Percentiles rank a stretch among this genome's conserved stretches.
Conservation (phyloP, 2,797 vertebrate species). For the Cyclopterus lumpus region DNA sequence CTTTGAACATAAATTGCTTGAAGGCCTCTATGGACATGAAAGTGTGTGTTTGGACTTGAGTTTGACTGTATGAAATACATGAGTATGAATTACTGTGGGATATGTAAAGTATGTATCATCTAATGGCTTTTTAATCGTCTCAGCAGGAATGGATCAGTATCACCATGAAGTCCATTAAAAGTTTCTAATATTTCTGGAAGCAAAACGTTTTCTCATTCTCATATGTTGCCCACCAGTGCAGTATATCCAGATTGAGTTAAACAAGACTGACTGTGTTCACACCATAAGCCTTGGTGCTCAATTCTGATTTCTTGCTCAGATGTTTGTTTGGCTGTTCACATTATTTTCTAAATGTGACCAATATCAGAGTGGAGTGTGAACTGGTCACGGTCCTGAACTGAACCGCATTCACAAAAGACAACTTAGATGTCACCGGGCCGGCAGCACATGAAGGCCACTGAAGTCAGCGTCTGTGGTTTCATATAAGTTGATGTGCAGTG, state of each 20-base stretch:
- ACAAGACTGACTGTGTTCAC: neutral
- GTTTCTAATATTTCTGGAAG: neutral
- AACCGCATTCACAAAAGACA: neutral
- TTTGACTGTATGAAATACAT: neutral
- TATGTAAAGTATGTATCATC: conserved; percentile 10
- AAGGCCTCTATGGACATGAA: conserved; percentile 4
- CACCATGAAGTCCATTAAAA: neutral
- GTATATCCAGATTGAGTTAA: neutral
- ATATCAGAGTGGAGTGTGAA: neutral
- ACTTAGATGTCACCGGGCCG: too few species aligned
- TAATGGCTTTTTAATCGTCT: conserved; percentile 39
- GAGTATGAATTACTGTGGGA: neutral
- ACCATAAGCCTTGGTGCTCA: neutral
- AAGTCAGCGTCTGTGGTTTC: neutral
- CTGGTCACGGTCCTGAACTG: neutral
- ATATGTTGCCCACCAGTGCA: neutral
- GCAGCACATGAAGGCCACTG: neutral
- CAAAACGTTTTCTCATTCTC: neutral
- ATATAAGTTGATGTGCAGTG: neutral
- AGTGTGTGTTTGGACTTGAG: neutral
- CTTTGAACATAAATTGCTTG: conserved; percentile 9
- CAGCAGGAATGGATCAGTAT: neutral
- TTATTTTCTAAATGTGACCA: neutral
- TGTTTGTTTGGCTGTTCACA: neutral
- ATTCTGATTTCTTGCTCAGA: neutral